Base-by-base conservation (phyloP, 2,113 vertebrate species). In the Trinectes maculatus region DNA sequence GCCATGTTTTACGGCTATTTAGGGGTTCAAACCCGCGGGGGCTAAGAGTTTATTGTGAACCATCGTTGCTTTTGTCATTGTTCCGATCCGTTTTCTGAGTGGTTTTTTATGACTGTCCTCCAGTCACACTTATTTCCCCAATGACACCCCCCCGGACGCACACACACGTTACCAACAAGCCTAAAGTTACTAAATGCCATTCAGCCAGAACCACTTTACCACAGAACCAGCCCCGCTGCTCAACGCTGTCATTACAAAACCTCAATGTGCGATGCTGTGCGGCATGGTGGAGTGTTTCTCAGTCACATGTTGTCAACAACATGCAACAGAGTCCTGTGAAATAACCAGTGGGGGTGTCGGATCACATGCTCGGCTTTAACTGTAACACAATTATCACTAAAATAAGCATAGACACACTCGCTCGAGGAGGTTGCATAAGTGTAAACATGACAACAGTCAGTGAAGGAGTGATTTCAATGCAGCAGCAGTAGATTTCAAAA, bases 41-140 rank as follows among this genome's bases (percentile, higher is more conserved):
- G 63, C 51, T 3, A 15, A 8, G 31, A 69, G 51, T 64, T 76
- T 81, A 73, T 62, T 53, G 60, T 54, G 77, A 19, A 8, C 13
- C 22, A 8, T 16, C 46, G 66, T 36, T 1, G 63, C 47, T 74
- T 72, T 52, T 12, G 53, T 55, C 1, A 1, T 13, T 43, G 34
- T 75, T 77, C 18, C 21, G 11, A 59, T 54, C 62, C 18, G 26
- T 34, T 61, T 60, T 49, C 36, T 4, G 42, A 58, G 52, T 65
- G 18, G 4, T 15, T 40, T 31, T 58, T 80, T 71, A 77, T 74
- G 81, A 43, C 79, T 69, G 62, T 82, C 44, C 31, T 77, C 46
- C 71, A 65, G 56, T 85, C 62, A 3, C 63, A 57, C 75, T 86
- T 78, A 84, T 86, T 85, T 82, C 79, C 77, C 75, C 22, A 4